Conservation (phyloP, 2,888 invertebrate species). For the Ariolimax columbianus region DNA sequence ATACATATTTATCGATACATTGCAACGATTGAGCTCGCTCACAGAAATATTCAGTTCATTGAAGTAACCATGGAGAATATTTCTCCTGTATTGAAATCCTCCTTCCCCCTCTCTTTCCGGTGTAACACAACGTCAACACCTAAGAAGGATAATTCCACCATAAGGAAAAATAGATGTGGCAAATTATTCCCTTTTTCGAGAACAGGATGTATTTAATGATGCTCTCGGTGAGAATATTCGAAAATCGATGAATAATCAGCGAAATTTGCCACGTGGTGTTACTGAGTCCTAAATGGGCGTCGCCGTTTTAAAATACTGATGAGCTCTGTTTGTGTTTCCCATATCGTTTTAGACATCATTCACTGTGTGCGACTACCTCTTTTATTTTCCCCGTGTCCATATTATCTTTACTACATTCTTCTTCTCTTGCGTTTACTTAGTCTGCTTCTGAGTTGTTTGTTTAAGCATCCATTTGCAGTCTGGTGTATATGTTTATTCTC, state of each 20-base stretch:
- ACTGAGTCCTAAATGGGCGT: neutral
- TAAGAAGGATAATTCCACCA: neutral
- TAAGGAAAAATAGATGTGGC: neutral
- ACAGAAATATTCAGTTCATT: neutral
- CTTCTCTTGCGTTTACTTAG: no score
- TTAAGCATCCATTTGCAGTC: no score
- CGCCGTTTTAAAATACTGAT: neutral
- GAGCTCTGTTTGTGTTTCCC: neutral
- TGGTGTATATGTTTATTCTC: no score
- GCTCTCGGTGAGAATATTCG: neutral
- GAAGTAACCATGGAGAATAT: neutral
- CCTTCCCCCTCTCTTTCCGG: neutral
- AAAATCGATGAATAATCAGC: conserved; percentile 26
- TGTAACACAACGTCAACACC: no score
- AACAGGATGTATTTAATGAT: conserved; percentile 22
- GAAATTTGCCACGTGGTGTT: neutral
- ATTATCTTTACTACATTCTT: no score
- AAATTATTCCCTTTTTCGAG: neutral
- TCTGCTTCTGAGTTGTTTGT: no score
- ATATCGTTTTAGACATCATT: neutral
- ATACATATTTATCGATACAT: neutral
- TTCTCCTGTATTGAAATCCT: neutral
- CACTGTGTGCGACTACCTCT: no score
- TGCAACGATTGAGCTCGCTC: no score
- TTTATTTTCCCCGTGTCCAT: no score